Evolutionary conservation across 2,888 invertebrate genomes (phyloP), one percentile per base, ranked within the genome.

Genomic region (Epirrita christyi): DNA sequence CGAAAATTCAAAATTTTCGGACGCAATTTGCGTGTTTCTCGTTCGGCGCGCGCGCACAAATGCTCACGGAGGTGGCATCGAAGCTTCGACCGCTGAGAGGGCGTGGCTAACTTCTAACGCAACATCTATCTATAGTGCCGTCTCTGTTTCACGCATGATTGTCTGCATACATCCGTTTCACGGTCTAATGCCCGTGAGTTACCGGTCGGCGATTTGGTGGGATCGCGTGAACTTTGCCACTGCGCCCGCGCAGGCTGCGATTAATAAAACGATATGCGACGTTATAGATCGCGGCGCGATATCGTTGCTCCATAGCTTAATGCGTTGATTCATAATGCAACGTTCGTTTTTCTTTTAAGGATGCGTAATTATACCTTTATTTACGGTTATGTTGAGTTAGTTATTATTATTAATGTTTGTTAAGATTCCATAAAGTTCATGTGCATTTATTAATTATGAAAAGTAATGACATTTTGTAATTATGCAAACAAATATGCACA

Each of bases 11-110:
- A 71, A 74, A 76, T 76, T 64, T 72, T 74, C 66, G 64, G 69
- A 71, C 76, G 70, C 80, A 64, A 72, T 63, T 72, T 79, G 82
- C 90, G 89, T 88, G 85, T 78, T 69, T 64, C 79, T 79, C 72
- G 73, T 68, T 71, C 86, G 85, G 88, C 89, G 91, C 88, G 82
- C 84, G 90, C 91, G 91, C 89, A 88, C 89, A 86, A 92, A 91
- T 92, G 89, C 83, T 75, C 75, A 66, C 80, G 84, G 84, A 90
- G 91, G 91, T 83, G 89, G 89, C 82, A 75, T 85, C 83, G 73
- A 79, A 77, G 80, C 78, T 78, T 77, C 79, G 80, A 76, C 78
- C 82, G 78, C 72, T 68, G 70, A 70, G 75, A 70, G 80, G 91
- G 91, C 89, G 91, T 84, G 89, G 89, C 80, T 71, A 81, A 71